Base-by-base conservation (phyloP, 2,888 invertebrate genomes). In the Thumatha senex region DNA sequence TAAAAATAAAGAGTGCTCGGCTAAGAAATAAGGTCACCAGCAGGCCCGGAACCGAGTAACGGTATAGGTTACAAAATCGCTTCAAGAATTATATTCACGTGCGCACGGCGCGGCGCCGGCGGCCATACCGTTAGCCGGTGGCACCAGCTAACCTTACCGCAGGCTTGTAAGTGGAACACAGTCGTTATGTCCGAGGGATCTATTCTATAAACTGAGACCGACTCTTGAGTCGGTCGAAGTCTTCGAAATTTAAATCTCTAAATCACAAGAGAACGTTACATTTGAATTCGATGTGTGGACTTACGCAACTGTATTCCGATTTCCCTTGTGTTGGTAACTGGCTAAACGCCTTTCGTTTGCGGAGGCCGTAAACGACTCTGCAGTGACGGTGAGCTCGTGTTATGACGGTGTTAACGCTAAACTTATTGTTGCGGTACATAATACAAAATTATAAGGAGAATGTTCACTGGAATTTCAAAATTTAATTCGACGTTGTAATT, bases 41-140 rank as follows among this genome's bases (percentile, higher is more conserved):
- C 84, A 80, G 73, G 88, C 85, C 90, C 90, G 89, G 89, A 90
- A 90, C 89, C 80, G 81, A 82, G 76, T 89, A 90, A 85, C 91
- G 89, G 91, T 88, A 76, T 86, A 81, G 76, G 82, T 90, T 90
- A 89, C 90, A 89, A 91, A 90, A 90, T 89, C 86, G 84, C 90
- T 84, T 85, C 89, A 88, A 90, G 90, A 89, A 90, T 89, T 89
- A 90, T 89, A 83, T 89, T 89, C 89, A 89, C 89, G 90, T 89
- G 88, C 89, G 79, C 82, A 73, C 78, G 76, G 74, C 76, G 77
- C 70, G 74, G 72, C 59, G 76, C 77, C 74, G 79, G 78, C 76
- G 70, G 69, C 67, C 68, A 8, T 11, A 31, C 31, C 10, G 11
- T 31, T 8, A 11, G 8, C 10, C 10, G 10, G 10, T 76, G 74